A percentile compares a stretch with the other conserved stretches of the same genome.
Evolutionary conservation across 2,113 vertebrate genomes (phyloP).

Genomic region (Pseudopodoces humilis): DNA sequence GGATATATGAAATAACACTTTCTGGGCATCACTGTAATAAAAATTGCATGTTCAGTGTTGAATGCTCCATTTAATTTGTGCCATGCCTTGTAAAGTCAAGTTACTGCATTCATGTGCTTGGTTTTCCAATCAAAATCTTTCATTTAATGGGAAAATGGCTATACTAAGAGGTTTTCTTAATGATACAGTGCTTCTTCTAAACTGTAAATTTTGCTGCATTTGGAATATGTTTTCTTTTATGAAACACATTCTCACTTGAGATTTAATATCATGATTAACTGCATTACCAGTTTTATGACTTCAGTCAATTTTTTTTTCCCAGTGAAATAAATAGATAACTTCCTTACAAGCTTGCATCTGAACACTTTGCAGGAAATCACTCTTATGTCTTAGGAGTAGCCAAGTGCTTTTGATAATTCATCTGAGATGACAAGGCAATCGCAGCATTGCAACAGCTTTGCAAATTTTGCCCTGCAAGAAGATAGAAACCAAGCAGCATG

Average conservation of each 20-base stretch:
- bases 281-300: not conserved
- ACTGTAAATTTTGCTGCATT: not conserved
- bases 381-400: not conserved
- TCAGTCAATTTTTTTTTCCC: not conserved
- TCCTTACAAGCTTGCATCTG: not conserved
- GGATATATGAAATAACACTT: not conserved
- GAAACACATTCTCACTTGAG: not conserved
- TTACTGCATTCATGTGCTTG: not conserved
- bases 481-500: not conserved
- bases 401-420: not conserved
- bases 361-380: not conserved
- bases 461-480: not conserved
- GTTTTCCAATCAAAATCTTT: not conserved
- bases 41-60: not conserved
- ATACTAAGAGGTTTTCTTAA: not conserved
- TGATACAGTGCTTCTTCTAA: not conserved
- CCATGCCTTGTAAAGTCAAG: not conserved
- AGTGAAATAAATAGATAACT: not conserved
- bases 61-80: not conserved
- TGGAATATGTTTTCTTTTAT: not conserved
- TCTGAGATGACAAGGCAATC: not conserved
- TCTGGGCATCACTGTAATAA: not conserved
- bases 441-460: not conserved
- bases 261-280: not conserved
- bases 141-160: not conserved